These are phyloP conservation scores for Pseudomyrmex cubaensis DNA, from an alignment of 1,140 invertebrate genomes.

Conservation along the genomic window DNA sequence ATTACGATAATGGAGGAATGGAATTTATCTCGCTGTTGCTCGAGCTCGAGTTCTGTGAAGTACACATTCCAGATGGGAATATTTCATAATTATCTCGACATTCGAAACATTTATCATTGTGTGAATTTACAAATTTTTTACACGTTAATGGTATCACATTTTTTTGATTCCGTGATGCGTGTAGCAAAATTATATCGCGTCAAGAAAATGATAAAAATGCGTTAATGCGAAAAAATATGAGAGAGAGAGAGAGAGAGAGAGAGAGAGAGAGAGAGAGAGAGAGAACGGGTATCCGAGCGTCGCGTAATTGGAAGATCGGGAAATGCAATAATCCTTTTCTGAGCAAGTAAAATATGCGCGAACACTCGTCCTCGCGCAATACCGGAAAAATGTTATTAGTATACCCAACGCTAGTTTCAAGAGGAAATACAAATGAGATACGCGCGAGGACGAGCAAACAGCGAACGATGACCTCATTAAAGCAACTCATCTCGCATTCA, in stretches of 20 bases:
- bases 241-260: not conserved
- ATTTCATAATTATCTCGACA: not conserved
- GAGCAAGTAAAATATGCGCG: slow-evolving; percentile 13
- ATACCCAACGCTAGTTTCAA: not conserved
- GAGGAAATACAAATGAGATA: slow-evolving; percentile 22
- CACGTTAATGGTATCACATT: not conserved
- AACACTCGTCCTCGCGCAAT: slow-evolving; percentile 4
- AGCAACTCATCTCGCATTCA: slow-evolving; percentile 29
- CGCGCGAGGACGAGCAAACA: slow-evolving; percentile 22
- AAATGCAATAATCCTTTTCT: slow-evolving; percentile 38
- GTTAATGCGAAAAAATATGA: slow-evolving; percentile 14
- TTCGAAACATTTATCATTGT: too few relatives aligned
- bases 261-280: not conserved
- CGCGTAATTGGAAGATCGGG: slow-evolving; percentile 36
- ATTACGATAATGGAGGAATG: slow-evolving; percentile 4
- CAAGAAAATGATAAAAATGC: not conserved
- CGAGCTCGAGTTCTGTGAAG: not conserved
- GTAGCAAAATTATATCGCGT: not conserved
- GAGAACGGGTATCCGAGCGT: not conserved
- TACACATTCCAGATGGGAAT: not conserved
- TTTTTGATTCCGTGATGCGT: not conserved
- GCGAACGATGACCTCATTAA: slow-evolving; percentile 32
- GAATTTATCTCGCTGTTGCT: not conserved
- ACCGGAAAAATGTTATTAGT: slow-evolving; percentile 12
- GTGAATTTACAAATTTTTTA: not conserved